phyloP scores from a whole-genome alignment of 2,888 invertebrate species.

The Melanargia galathea region DNA sequence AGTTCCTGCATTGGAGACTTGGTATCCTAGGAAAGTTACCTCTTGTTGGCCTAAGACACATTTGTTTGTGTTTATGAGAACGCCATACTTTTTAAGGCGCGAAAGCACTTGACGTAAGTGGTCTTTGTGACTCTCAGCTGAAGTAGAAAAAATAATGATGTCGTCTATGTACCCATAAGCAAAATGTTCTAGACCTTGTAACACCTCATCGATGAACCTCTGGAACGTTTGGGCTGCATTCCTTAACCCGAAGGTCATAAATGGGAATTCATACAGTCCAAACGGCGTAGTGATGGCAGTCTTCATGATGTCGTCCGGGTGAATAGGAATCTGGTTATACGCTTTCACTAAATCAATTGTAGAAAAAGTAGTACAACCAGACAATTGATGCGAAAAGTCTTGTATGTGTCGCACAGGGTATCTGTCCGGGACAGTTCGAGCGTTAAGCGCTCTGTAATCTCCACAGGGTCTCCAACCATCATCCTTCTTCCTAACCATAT shows the following conservation, averaged over 20 bases:
- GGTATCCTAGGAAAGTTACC: conserved; percentile 39
- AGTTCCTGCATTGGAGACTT: conserved; percentile 42
- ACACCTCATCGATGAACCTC: conserved; percentile 42
- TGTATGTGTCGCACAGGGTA: conserved; percentile 31
- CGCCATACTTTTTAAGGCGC: background rate
- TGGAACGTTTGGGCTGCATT: conserved; percentile 62
- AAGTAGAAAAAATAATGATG: background rate
- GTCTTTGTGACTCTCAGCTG: too few relatives aligned
- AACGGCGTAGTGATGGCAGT: conserved; percentile 52
- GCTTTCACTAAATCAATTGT: conserved; percentile 40
- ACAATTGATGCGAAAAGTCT: conserved; percentile 25
- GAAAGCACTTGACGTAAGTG: background rate
- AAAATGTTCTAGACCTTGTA: conserved; percentile 38
- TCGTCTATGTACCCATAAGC: conserved; percentile 53
- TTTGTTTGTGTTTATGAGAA: background rate
- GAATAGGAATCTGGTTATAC: conserved; percentile 55
- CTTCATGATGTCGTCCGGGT: conserved; percentile 42
- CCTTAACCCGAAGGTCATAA: conserved; percentile 54
- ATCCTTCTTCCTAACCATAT: background rate
- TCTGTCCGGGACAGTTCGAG: conserved; percentile 27
- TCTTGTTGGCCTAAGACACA: conserved; percentile 18
- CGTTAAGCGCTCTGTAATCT: conserved; percentile 10
- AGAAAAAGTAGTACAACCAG: conserved; percentile 29
- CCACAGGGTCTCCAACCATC: conserved; percentile 10
- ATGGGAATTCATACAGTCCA: conserved; percentile 49